phyloP scores from a whole-genome alignment of 2,797 vertebrate genomes.

The Danio kyathit region DNA sequence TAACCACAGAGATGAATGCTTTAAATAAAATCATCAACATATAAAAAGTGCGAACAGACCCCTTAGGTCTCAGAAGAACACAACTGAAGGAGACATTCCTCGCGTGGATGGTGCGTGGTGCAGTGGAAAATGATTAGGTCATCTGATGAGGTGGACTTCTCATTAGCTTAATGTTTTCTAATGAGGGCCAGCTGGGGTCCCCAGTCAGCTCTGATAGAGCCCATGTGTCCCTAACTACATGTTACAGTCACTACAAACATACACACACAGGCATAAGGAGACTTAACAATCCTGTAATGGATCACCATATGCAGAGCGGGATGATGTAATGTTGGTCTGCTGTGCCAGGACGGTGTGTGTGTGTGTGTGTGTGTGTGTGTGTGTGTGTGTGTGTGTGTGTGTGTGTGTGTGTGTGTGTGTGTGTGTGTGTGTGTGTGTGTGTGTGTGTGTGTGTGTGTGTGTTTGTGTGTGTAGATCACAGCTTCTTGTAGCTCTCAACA shows the following conservation, averaged over 20 bases:
- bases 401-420: too few species aligned
- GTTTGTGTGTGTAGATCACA: too few species aligned
- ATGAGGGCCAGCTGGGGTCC: constrained; percentile 19
- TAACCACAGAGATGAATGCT: neutral
- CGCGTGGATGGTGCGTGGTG: neutral
- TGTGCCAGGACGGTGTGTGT: constrained; percentile 6
- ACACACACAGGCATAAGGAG: constrained; percentile 19
- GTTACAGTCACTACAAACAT: constrained; percentile 19
- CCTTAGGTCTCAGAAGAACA: constrained; percentile 2
- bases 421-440: neutral
- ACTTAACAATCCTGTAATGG: constrained; percentile 45
- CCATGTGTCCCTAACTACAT: neutral
- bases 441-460: neutral
- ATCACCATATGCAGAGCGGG: constrained; percentile 41
- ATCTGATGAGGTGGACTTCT: neutral
- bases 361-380: too few species aligned
- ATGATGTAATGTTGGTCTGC: neutral
- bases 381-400: too few species aligned
- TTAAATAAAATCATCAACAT: neutral
- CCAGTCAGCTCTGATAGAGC: constrained; percentile 9
- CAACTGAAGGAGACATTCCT: constrained; percentile 2
- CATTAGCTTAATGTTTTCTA: constrained; percentile 24
- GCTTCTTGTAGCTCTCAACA: neutral
- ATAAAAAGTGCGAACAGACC: neutral
- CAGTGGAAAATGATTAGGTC: constrained; percentile 46